Base-by-base conservation (phyloP, 2,797 vertebrate genomes). In the Poeciliopsis paucimaculata region DNA sequence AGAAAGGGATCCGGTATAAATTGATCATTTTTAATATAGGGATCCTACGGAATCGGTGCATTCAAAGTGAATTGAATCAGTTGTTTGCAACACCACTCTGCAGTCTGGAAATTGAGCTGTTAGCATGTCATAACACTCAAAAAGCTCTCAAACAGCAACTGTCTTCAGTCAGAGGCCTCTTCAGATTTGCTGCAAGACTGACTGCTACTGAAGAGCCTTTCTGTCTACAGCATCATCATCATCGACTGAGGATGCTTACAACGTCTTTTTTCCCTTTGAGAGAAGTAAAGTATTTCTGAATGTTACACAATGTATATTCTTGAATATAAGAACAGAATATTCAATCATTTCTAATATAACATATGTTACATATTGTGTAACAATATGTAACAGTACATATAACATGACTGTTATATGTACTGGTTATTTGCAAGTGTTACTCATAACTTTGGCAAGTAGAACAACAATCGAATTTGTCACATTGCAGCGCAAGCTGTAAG, bases 301-400 rank as follows among this genome's bases (percentile, higher is more conserved):
- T n/a, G n/a, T n/a, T n/a, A n/a, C n/a, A n/a, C n/a, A n/a, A n/a
- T n/a, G n/a, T n/a, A n/a, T n/a, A n/a, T n/a, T n/a, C n/a, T n/a
- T n/a, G n/a, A n/a, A n/a, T n/a, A n/a, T n/a, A n/a, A n/a, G n/a
- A n/a, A n/a, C n/a, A n/a, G n/a, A n/a, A n/a, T n/a, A n/a, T n/a
- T n/a, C n/a, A n/a, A n/a, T n/a, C n/a, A n/a, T n/a, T n/a, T n/a
- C n/a, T n/a, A n/a, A n/a, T n/a, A n/a, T n/a, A n/a, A n/a, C n/a
- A n/a, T n/a, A n/a, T n/a, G n/a, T n/a, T n/a, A n/a, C n/a, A n/a
- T n/a, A 73, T 80, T 84, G 85, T 51, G 72, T 41, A 75, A 82
- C 79, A 86, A 23, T 83, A 77, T 80, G 28, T 36, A 79, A 18
- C 18, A n/a, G n/a, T n/a, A n/a, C n/a, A n/a, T n/a, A n/a, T n/a